A percentile compares a stretch with the other conserved stretches of the same genome.
These are phyloP conservation scores for Rhinoptilus africanus DNA, from an alignment of 2,113 vertebrate genomes.

Conservation along the genomic window DNA sequence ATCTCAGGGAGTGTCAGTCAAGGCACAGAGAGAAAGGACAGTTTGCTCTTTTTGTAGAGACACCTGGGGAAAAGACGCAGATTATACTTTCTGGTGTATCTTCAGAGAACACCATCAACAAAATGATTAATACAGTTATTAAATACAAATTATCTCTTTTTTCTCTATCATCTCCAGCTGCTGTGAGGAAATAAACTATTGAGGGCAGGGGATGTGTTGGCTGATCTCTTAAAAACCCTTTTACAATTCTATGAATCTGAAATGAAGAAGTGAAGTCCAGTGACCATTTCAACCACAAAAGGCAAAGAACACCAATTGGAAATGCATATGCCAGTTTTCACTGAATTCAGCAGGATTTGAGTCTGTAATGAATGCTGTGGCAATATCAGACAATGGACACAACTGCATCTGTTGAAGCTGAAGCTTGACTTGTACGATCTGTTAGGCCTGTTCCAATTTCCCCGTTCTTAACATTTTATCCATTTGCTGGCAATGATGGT, in stretches of 20 bases:
- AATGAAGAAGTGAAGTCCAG: neutral
- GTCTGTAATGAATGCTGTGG: neutral
- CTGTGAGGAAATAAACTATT: neutral
- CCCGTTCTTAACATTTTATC: neutral
- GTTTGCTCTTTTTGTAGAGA: neutral
- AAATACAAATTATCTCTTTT: neutral
- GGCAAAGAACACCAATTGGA: neutral
- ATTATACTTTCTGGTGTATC: neutral
- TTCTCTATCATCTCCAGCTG: neutral
- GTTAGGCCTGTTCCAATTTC: rapidly evolving
- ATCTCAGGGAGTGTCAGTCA: neutral
- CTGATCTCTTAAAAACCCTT: neutral
- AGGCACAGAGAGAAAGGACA: neutral
- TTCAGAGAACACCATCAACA: neutral
- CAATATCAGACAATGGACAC: neutral
- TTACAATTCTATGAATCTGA: neutral
- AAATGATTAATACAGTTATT: neutral
- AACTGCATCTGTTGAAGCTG: neutral
- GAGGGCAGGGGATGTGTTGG: neutral
- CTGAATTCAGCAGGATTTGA: neutral
- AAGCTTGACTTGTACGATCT: neutral
- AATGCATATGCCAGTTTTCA: neutral
- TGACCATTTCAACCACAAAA: neutral
- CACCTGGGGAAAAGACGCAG: neutral
- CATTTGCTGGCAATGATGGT: neutral